Percentiles rank a stretch among this genome's conserved stretches.
Conservation (phyloP, 2,113 vertebrate species). For the Triplophysa dalaica region DNA sequence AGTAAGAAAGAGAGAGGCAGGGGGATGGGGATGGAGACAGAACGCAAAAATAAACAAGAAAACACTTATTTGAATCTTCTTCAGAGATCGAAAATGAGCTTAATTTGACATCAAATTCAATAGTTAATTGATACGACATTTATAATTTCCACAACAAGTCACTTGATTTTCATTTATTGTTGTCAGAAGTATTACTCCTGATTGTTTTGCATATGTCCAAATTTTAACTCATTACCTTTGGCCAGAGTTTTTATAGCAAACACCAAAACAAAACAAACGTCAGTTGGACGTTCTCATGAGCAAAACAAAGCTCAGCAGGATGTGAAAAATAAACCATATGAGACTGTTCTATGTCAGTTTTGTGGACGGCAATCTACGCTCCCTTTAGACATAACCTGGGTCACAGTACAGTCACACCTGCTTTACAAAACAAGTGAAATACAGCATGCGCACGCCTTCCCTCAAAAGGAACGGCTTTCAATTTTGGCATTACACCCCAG, state of each 20-base stretch:
- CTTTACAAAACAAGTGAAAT: neutral
- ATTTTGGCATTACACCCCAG: neutral
- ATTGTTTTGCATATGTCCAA: too few species aligned
- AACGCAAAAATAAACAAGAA: slow-evolving; percentile 71
- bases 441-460: neutral
- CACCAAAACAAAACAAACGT: neutral
- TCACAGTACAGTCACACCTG: neutral
- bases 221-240: neutral
- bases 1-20: slow-evolving; percentile 41
- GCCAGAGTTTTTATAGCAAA: slow-evolving; percentile 21
- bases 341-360: neutral
- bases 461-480: neutral
- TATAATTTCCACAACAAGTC: too few species aligned
- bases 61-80: slow-evolving; percentile 67
- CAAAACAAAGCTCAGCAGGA: neutral
- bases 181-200: too few species aligned
- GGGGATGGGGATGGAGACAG: slow-evolving; percentile 41
- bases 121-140: slow-evolving; percentile 42
- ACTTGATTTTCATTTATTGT: too few species aligned
- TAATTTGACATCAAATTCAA: slow-evolving; percentile 60
- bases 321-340: neutral
- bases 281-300: neutral
- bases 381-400: neutral
- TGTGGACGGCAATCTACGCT: neutral
- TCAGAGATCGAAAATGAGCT: slow-evolving; percentile 63